phyloP scores from a whole-genome alignment of 2,113 vertebrate species.

The Pluvianellus socialis region DNA sequence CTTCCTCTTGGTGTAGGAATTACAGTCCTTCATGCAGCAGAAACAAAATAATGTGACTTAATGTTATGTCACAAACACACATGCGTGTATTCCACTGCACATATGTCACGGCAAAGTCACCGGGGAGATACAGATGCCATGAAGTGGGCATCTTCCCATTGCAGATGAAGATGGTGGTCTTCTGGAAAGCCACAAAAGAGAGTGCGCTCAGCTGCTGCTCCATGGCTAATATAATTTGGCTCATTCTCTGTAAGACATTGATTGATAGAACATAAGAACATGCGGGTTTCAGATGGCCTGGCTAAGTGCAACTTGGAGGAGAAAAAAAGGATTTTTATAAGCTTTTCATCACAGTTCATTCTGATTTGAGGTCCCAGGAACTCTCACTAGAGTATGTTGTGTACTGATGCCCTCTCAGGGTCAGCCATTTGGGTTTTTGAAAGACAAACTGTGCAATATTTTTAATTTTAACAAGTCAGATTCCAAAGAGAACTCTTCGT shows the following conservation, averaged over 20 bases:
- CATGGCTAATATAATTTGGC: neutral
- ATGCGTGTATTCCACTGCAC: rapidly evolving
- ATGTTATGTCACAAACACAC: neutral
- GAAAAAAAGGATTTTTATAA: neutral
- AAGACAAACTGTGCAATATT: neutral
- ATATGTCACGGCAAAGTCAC: neutral
- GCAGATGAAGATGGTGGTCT: neutral
- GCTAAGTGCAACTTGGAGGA: neutral
- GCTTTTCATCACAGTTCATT: neutral
- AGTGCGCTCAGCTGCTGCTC: neutral
- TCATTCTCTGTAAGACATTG: neutral
- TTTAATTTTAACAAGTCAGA: neutral
- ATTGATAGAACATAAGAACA: neutral
- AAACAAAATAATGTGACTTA: neutral
- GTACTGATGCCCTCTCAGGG: neutral
- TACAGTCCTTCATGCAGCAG: neutral
- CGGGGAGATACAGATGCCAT: neutral
- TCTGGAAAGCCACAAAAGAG: neutral
- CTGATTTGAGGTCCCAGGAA: neutral
- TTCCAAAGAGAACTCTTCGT: neutral
- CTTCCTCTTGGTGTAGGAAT: neutral
- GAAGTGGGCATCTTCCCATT: neutral
- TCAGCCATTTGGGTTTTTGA: neutral
- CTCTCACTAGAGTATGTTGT: neutral
- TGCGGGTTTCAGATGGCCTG: neutral